A percentile compares a stretch with the other conserved stretches of the same genome.
Evolutionary conservation across 1,140 invertebrate genomes (phyloP).

Genomic region (Drosophila sproati): DNA sequence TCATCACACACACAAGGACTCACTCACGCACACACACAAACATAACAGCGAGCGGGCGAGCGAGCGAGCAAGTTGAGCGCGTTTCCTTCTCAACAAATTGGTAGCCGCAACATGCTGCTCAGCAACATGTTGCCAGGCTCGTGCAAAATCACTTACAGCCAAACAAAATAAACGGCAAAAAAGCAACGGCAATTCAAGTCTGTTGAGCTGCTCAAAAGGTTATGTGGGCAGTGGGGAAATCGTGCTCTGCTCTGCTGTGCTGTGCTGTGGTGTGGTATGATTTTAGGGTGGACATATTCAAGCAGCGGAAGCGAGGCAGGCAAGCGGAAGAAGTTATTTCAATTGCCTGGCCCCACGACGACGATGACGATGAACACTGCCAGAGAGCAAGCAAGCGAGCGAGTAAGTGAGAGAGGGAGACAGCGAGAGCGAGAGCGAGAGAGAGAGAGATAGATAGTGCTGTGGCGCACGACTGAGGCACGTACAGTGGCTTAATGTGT

Average conservation of each 20-base stretch:
- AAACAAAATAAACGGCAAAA: conserved; percentile 73
- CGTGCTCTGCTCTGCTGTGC: too few species aligned
- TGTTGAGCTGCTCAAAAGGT: conserved; percentile 54
- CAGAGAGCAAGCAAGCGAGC: conserved; percentile 5
- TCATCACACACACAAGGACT: not conserved
- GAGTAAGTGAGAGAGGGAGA: not conserved
- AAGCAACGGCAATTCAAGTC: conserved; percentile 67
- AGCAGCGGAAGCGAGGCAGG: conserved; percentile 78
- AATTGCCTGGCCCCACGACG: conserved; percentile 66
- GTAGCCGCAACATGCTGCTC: conserved; percentile 40
- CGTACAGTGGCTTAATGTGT: conserved; percentile 70
- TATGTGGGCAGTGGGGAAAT: conserved; percentile 21
- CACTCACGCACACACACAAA: conserved; percentile 16
- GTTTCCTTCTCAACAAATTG: conserved; percentile 44
- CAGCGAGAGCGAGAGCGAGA: not conserved
- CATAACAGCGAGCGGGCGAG: not conserved
- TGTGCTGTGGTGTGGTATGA: conserved; percentile 37
- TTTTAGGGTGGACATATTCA: conserved; percentile 73
- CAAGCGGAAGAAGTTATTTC: conserved; percentile 82
- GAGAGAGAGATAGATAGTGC: conserved; percentile 1
- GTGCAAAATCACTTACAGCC: conserved; percentile 69
- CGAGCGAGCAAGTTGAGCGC: conserved; percentile 12
- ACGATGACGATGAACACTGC: conserved; percentile 5
- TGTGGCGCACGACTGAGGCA: conserved; percentile 42
- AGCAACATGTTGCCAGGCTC: conserved; percentile 66